Evolutionary conservation across 1,140 invertebrate species (phyloP).

Genomic region (Ceratosolen fusciceps): DNA sequence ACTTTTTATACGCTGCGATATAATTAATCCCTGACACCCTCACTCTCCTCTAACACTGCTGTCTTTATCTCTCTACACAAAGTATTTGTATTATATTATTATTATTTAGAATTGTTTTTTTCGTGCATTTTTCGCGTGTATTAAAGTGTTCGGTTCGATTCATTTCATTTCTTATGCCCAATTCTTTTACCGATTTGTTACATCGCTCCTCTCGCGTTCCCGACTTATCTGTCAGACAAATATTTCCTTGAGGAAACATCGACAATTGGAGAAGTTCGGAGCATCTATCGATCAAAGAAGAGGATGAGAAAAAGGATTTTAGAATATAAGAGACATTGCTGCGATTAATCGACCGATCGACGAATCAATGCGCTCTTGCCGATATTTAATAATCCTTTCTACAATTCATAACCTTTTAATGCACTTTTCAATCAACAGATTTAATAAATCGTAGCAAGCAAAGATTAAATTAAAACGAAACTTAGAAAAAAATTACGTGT

Average conservation of each 20-base stretch:
- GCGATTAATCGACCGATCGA: not conserved
- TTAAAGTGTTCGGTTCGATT: conserved; percentile 22
- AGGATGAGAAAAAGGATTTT: not conserved
- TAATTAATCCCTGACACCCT: not conserved
- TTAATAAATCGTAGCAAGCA: conserved; percentile 18
- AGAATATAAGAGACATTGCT: not conserved
- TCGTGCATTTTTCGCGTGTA: too few species aligned
- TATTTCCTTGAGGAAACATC: too few species aligned
- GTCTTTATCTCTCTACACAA: too few species aligned
- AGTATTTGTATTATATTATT: too few species aligned
- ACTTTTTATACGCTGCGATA: not conserved
- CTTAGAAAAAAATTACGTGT: conserved; percentile 15
- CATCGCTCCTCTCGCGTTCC: not conserved
- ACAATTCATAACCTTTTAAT: conserved; percentile 42
- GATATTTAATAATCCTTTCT: not conserved
- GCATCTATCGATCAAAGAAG: not conserved
- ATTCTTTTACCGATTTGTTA: not conserved
- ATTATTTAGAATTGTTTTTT: too few species aligned
- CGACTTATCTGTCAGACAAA: conserved; percentile 21
- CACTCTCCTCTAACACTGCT: too few species aligned
- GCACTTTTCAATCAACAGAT: not conserved
- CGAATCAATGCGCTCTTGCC: not conserved
- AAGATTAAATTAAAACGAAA: conserved; percentile 21
- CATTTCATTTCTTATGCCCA: conserved; percentile 20
- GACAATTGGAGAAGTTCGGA: not conserved